phyloP scores from a whole-genome alignment of 2,113 vertebrate species.

The Cettia cetti region DNA sequence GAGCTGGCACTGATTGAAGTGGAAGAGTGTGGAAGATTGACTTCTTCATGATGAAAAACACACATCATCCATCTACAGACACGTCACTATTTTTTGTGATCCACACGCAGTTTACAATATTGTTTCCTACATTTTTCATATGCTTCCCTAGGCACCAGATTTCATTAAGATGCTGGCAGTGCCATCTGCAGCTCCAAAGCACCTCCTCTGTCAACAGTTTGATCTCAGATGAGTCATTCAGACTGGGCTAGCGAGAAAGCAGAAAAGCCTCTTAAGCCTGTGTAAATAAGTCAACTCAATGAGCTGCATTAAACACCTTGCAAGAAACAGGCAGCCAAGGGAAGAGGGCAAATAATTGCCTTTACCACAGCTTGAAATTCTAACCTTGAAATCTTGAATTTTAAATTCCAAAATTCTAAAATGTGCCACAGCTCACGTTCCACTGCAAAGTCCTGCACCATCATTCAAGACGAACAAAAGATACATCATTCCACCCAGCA shows the following conservation, averaged over 20 bases:
- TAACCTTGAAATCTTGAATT: neutral
- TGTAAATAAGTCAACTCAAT: neutral
- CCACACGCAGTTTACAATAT: neutral
- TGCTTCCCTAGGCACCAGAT: constrained; percentile 4
- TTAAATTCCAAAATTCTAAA: neutral
- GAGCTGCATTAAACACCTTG: neutral
- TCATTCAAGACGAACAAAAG: neutral
- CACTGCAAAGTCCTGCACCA: neutral
- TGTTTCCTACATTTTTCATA: constrained; percentile 40
- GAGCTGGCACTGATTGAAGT: neutral
- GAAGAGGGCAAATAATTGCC: neutral
- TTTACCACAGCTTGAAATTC: neutral
- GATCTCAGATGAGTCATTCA: constrained; percentile 43
- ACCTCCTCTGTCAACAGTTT: constrained; percentile 44
- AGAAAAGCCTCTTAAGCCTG: constrained; percentile 5
- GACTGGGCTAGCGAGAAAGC: neutral
- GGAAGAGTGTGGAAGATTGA: neutral
- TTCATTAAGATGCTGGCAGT: constrained; percentile 48
- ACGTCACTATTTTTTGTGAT: neutral
- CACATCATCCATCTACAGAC: neutral
- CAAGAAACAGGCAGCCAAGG: neutral
- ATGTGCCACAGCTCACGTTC: neutral
- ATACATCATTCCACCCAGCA: neutral
- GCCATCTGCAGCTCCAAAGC: constrained; percentile 41
- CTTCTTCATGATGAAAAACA: neutral